Base-by-base conservation (phyloP, 2,888 invertebrate species). In the Myopa tessellatipennis region DNA sequence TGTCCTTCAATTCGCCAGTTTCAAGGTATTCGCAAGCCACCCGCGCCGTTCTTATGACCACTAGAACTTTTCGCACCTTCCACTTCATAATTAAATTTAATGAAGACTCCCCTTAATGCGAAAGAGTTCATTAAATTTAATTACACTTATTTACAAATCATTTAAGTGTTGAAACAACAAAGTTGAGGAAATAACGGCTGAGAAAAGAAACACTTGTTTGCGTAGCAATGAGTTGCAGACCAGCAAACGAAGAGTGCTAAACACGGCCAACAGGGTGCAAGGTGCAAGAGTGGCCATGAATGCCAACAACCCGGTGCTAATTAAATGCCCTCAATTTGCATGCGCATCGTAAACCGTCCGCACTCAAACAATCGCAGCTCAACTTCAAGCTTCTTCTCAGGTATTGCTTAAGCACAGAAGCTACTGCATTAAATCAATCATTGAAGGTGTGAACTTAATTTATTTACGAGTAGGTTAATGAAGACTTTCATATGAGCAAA, bases 301-400 rank as follows among this genome's bases (percentile, higher is more conserved):
- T 10, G 45, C 18, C 14, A 50, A 12, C 26, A 45, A 45, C 26
- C 26, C n/a, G 74, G 77, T 77, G 74, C 61, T 77, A 77, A 77
- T 77, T 73, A 77, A 77, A 77, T 18, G 68, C 73, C 60, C 73
- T 74, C 73, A 73, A 71, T 76, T 76, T 77, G 77, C 77, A 77
- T 67, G 60, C 38, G 61, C 34, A 61, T 61, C 61, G n/a, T 26
- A 61, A 61, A 61, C 6, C 45, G 3, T 45, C 7, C 6, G 10
- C 7, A 45, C 6, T 10, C 1, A 45, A 45, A 3, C 45, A 45
- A 4, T 45, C 45, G 45, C 45, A 10, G 3, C 10, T 45, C 45
- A 8, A 8, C 45, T 45, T 6, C 45, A 45, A 10, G 7, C 45
- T 26, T 26, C 26, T 26, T 26, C 26, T 26, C 26, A 26, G 26